A percentile compares a stretch with the other conserved stretches of the same genome.
Conservation (phyloP, 2,113 vertebrate species). For the Mirza zaza region DNA sequence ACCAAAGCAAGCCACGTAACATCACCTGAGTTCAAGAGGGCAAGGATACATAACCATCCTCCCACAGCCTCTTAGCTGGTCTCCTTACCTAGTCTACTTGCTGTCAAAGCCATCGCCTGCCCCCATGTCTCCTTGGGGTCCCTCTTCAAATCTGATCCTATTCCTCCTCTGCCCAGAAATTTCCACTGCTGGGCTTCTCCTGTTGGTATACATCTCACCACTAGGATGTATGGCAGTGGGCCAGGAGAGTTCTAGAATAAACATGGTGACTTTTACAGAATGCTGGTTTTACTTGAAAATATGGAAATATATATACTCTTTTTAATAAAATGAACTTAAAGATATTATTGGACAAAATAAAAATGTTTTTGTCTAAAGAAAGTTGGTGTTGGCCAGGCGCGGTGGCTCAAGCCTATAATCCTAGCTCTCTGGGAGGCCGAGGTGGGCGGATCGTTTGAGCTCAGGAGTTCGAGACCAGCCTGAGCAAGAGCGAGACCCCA, state of each 20-base stretch:
- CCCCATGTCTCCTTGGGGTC: background rate
- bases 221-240: background rate
- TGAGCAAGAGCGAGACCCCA: too few relatives aligned
- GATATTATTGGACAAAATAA: background rate
- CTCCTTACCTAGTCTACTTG: background rate
- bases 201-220: background rate
- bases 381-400: too few relatives aligned
- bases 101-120: background rate
- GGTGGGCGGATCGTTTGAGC: too few relatives aligned
- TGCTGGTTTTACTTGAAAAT: background rate
- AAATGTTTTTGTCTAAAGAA: background rate
- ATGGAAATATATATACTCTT: background rate
- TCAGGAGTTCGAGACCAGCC: too few relatives aligned
- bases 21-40: background rate
- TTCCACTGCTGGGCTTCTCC: background rate
- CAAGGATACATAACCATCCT: background rate
- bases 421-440: too few relatives aligned
- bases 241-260: background rate
- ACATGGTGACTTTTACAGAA: background rate
- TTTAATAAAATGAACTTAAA: constrained; percentile 20
- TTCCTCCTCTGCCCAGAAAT: background rate
- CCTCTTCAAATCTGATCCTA: background rate
- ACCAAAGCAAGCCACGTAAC: background rate
- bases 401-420: too few relatives aligned
- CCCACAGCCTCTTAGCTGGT: background rate